phyloP scores from a whole-genome alignment of 2,888 invertebrate species.

The Drosophila greeni region DNA sequence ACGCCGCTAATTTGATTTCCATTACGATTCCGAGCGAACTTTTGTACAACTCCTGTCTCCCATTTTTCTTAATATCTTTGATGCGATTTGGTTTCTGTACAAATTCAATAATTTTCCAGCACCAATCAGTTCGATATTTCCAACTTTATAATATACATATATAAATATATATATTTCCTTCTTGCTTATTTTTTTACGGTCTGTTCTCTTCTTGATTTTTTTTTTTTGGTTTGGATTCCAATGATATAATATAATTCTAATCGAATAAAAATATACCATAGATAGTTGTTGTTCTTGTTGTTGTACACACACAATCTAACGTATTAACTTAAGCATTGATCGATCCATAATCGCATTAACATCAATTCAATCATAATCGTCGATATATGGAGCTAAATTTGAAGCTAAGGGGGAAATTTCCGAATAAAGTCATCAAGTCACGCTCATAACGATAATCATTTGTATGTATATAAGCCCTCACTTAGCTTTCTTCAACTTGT shows the following conservation, averaged over 20 bases:
- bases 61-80: conserved; percentile 45
- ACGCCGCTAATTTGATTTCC: conserved; percentile 61
- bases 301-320: conserved; percentile 61
- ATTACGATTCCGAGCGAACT: conserved; percentile 55
- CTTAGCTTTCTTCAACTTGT: conserved; percentile 38
- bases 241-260: conserved; percentile 49
- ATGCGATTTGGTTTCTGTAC: conserved; percentile 51
- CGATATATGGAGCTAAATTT: neutral
- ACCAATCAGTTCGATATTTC: conserved; percentile 58
- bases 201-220: neutral
- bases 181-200: conserved; percentile 27
- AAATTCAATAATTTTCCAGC: conserved; percentile 60
- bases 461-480: conserved; percentile 25
- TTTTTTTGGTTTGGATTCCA: conserved; percentile 46
- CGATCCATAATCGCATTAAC: neutral
- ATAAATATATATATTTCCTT: conserved; percentile 28
- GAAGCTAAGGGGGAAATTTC: neutral
- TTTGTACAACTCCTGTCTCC: conserved; percentile 57
- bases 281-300: conserved; percentile 76
- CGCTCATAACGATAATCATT: conserved; percentile 9
- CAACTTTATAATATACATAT: conserved; percentile 23
- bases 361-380: neutral
- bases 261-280: conserved; percentile 63
- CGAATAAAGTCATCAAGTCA: conserved; percentile 6
- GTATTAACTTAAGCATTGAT: conserved; percentile 21